A percentile compares a stretch with the other conserved stretches of the same genome.
These are phyloP conservation scores for Thymelicus lineola DNA, from an alignment of 2,888 invertebrate genomes.

Conservation along the genomic window DNA sequence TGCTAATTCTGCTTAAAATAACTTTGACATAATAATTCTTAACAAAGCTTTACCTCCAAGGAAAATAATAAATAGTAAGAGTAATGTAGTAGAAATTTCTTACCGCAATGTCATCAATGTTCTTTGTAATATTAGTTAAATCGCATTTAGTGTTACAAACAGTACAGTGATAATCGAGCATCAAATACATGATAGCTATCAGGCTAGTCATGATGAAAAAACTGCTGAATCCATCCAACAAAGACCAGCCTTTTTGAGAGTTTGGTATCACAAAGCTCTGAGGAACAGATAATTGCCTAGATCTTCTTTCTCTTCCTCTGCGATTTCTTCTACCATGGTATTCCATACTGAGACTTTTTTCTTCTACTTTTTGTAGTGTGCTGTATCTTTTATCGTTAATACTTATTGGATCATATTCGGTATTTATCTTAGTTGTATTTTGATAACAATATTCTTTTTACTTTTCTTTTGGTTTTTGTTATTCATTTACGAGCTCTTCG, in stretches of 20 bases:
- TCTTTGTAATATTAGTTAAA: slow-evolving; percentile 57
- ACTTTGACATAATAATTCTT: too few species aligned
- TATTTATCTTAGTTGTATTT: neutral
- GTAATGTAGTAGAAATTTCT: slow-evolving; percentile 27
- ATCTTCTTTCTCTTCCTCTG: slow-evolving; percentile 52
- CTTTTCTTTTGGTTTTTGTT: neutral
- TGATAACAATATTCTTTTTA: neutral
- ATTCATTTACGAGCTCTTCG: neutral
- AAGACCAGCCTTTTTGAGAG: slow-evolving; percentile 48
- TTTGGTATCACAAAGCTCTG: slow-evolving; percentile 15
- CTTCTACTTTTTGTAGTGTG: slow-evolving; percentile 16
- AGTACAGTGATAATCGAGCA: slow-evolving; percentile 65
- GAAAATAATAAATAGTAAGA: neutral
- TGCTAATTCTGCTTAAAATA: too few species aligned
- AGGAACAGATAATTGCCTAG: slow-evolving; percentile 38
- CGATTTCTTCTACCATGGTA: slow-evolving; percentile 56
- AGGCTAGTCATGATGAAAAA: slow-evolving; percentile 60
- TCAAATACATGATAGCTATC: slow-evolving; percentile 60
- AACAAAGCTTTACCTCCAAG: too few species aligned
- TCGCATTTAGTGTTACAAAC: slow-evolving; percentile 58
- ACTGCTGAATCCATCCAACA: slow-evolving; percentile 54
- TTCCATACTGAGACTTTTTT: slow-evolving; percentile 57
- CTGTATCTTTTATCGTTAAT: slow-evolving; percentile 6
- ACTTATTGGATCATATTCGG: neutral
- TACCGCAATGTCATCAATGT: slow-evolving; percentile 67